Evolutionary conservation across 1,140 invertebrate species (phyloP).

Genomic region (Portunus trituberculatus): DNA sequence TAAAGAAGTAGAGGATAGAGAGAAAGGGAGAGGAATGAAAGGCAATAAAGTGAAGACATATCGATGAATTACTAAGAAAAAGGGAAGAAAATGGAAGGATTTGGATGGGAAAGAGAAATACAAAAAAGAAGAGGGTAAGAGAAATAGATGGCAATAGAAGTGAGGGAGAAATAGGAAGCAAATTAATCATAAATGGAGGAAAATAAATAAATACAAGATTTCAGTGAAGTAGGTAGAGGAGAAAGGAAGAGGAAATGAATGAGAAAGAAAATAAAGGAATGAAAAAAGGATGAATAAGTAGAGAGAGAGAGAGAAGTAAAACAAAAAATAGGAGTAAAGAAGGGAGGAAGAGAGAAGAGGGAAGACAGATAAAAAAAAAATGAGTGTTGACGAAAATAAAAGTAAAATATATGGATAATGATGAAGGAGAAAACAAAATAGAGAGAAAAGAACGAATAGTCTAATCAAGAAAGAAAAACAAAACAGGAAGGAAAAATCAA

Average conservation of each 20-base stretch:
- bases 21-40: not conserved
- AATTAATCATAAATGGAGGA: not conserved
- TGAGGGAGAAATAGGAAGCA: not conserved
- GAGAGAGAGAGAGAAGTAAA: too few relatives aligned
- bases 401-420: not conserved
- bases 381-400: not conserved
- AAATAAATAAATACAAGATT: not conserved
- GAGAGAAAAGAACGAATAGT: not conserved
- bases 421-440: not conserved
- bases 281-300: not conserved
- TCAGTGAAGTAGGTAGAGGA: not conserved
- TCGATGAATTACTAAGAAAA: not conserved
- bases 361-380: not conserved
- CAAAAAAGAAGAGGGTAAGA: not conserved
- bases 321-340: too few relatives aligned
- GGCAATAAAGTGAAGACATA: not conserved
- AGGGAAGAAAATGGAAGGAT: not conserved
- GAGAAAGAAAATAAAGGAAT: not conserved
- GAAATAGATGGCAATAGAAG: not conserved
- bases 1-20: not conserved
- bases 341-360: not conserved
- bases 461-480: not conserved
- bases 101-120: not conserved
- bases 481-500: not conserved
- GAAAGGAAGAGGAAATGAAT: too few relatives aligned